These are phyloP conservation scores for Sinocyclocheilus grahami DNA, from an alignment of 2,113 vertebrate genomes.

Conservation along the genomic window DNA sequence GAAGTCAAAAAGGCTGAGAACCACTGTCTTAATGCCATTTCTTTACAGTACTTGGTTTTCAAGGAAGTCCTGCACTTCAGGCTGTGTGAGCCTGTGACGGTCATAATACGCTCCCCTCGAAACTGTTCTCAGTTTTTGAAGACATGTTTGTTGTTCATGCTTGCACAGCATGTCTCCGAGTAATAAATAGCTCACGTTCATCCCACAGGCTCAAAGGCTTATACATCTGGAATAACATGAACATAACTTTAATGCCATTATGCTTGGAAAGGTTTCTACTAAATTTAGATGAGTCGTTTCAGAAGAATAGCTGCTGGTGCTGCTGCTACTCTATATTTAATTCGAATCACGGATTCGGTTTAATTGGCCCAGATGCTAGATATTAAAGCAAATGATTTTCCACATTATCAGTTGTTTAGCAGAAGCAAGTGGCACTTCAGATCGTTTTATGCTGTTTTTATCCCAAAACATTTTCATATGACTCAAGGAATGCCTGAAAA, in stretches of 20 bases:
- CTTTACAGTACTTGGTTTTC: not conserved
- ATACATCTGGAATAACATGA: not conserved
- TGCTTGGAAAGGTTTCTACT: conserved; percentile 9
- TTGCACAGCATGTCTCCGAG: not conserved
- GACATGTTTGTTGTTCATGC: not conserved
- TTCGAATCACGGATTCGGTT: not conserved
- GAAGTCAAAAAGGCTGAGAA: not conserved
- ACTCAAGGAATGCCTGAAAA: not conserved
- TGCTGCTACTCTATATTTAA: not conserved
- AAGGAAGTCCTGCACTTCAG: not conserved
- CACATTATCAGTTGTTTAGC: conserved; percentile 12
- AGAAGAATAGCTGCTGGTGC: not conserved
- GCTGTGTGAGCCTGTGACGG: not conserved
- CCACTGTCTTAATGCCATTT: not conserved
- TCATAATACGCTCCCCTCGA: not conserved
- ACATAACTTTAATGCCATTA: not conserved
- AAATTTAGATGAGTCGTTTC: not conserved
- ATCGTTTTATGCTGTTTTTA: not conserved
- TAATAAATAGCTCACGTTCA: not conserved
- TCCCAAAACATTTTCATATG: not conserved
- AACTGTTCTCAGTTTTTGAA: conserved; percentile 17
- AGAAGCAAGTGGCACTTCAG: not conserved
- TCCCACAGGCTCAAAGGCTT: not conserved
- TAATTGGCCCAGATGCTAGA: conserved; percentile 7
- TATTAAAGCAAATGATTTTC: not conserved